Percentiles rank a stretch among this genome's conserved stretches.
These are phyloP conservation scores for Apolygus lucorum DNA, from an alignment of 1,140 invertebrate genomes.

Conservation along the genomic window DNA sequence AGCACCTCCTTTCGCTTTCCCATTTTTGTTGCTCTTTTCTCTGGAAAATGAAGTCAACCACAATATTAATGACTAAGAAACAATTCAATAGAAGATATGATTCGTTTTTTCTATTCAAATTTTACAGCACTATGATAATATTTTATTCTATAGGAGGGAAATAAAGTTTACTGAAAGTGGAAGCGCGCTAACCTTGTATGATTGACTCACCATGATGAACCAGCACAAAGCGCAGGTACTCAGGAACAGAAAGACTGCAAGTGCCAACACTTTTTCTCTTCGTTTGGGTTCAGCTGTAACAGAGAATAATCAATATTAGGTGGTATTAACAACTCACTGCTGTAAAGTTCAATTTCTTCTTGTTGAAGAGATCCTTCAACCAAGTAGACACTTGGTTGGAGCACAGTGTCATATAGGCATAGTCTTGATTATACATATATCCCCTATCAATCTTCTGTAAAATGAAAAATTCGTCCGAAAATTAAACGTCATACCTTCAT, in stretches of 20 bases:
- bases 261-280: not conserved
- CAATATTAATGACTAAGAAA: not conserved
- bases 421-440: too few species aligned
- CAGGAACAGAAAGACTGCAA: constrained; percentile 1
- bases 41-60: not conserved
- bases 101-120: not conserved
- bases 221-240: not conserved
- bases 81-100: not conserved
- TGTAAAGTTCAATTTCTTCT: not conserved
- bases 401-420: too few species aligned
- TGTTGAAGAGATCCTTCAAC: too few species aligned
- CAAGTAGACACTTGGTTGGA: too few species aligned
- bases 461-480: not conserved
- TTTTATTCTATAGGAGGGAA: not conserved
- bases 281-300: not conserved
- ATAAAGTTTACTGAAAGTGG: not conserved
- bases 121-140: not conserved
- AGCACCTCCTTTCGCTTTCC: not conserved
- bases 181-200: not conserved
- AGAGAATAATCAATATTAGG: not conserved
- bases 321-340: not conserved
- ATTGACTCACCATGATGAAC: constrained; percentile 7
- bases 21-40: not conserved
- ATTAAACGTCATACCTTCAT: not conserved
- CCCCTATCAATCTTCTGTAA: not conserved